Evolutionary conservation across 2,888 invertebrate genomes (phyloP).

Genomic region (Silvanus unidentatus): DNA sequence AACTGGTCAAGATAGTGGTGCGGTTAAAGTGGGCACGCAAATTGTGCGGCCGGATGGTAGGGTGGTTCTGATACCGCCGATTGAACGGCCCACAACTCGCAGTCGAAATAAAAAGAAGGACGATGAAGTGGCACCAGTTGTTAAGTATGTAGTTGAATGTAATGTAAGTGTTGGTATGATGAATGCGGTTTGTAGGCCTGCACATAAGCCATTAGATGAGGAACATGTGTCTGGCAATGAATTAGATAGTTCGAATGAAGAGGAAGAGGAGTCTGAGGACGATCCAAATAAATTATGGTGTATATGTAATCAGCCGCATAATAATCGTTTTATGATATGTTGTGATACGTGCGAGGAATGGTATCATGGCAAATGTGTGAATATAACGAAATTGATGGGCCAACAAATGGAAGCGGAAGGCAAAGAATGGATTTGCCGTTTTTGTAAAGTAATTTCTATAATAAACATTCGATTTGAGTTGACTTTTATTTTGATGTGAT

Average conservation of each 20-base stretch:
- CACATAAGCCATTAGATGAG: conserved; percentile 39
- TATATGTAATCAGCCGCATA: conserved; percentile 90
- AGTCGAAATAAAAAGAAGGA: conserved; percentile 54
- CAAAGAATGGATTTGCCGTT: conserved; percentile 84
- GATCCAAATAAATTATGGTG: conserved; percentile 93
- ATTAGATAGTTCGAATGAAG: conserved; percentile 47
- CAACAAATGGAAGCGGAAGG: conserved; percentile 87
- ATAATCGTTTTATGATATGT: conserved; percentile 95
- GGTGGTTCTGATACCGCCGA: conserved; percentile 72
- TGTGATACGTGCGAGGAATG: conserved; percentile 95
- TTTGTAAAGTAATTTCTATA: conserved; percentile 58
- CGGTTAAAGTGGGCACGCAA: conserved; percentile 50
- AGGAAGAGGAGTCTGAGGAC: conserved; percentile 76
- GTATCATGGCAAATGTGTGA: conserved; percentile 97
- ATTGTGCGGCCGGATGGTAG: conserved; percentile 69
- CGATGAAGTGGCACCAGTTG: conserved; percentile 21
- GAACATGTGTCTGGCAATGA: conserved; percentile 44
- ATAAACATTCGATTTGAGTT: background rate
- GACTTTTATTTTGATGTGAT: background rate
- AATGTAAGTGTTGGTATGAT: no score
- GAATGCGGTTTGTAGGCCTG: conserved; percentile 24
- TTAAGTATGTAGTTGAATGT: conserved; percentile 28
- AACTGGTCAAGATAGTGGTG: conserved; percentile 9
- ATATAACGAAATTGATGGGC: conserved; percentile 85
- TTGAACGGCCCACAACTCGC: conserved; percentile 76